Evolutionary conservation across 2,113 vertebrate species (phyloP).

Genomic region (Rhegmatorhina hoffmannsi): DNA sequence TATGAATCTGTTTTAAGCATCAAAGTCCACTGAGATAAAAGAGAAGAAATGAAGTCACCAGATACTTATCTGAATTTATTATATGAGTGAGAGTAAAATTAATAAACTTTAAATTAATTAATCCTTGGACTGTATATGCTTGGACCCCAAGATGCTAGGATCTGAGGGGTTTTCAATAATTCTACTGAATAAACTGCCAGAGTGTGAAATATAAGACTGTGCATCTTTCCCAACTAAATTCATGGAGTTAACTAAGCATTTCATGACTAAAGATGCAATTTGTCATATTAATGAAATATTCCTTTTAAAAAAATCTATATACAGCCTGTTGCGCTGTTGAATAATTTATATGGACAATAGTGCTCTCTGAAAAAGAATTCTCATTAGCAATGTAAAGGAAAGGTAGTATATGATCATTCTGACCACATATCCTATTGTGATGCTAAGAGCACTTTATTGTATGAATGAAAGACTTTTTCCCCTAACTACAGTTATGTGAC

Average conservation of each 20-base stretch:
- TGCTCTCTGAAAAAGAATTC: not conserved
- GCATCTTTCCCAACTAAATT: not conserved
- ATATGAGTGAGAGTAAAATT: not conserved
- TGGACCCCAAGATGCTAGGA: not conserved
- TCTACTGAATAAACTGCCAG: not conserved
- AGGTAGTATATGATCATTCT: not conserved
- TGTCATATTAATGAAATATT: constrained; percentile 47
- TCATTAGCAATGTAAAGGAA: constrained; percentile 1
- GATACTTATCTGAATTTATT: not conserved
- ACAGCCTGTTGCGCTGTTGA: not conserved
- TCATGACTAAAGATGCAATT: constrained; percentile 22
- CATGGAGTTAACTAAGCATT: not conserved
- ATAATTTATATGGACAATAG: not conserved
- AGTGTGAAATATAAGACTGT: not conserved
- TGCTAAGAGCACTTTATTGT: not conserved
- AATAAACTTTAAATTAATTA: not conserved
- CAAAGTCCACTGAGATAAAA: not conserved
- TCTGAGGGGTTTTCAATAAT: not conserved
- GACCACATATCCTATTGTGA: constrained; percentile 2
- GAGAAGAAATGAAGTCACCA: not conserved
- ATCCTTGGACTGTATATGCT: not conserved
- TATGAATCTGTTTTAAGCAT: not conserved
- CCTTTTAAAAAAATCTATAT: constrained; percentile 42
- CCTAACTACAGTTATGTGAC: not conserved
- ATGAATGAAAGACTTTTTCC: not conserved